Conservation (phyloP, 2,888 invertebrate genomes). For the Apodemia mormo region DNA sequence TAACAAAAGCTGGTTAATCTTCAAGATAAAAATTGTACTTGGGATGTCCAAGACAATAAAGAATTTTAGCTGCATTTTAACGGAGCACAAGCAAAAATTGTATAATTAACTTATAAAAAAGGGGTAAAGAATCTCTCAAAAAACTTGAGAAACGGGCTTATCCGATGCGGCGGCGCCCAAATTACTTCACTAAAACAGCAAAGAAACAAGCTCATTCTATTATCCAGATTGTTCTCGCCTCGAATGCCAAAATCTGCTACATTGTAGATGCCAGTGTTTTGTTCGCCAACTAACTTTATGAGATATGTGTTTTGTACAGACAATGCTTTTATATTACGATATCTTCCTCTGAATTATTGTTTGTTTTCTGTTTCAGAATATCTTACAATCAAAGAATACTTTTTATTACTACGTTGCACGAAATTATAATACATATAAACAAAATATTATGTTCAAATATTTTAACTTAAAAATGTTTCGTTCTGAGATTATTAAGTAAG, state of each 20-base stretch:
- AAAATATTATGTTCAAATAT: too few relatives aligned
- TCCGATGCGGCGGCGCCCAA: slow-evolving; percentile 43
- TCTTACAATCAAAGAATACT: not conserved
- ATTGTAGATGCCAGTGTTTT: slow-evolving; percentile 62
- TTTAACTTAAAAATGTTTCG: too few relatives aligned
- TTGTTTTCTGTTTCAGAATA: slow-evolving; percentile 49
- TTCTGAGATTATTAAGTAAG: too few relatives aligned
- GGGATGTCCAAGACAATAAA: not conserved
- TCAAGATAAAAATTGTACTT: too few relatives aligned
- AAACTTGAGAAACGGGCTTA: not conserved
- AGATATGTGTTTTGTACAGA: slow-evolving; percentile 66
- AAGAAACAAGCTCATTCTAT: slow-evolving; percentile 71
- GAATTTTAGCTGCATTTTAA: not conserved
- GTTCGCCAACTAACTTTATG: slow-evolving; percentile 74
- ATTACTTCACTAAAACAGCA: slow-evolving; percentile 31
- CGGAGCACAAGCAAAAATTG: not conserved
- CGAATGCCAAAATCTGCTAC: slow-evolving; percentile 69
- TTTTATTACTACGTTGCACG: too few relatives aligned
- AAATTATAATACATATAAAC: too few relatives aligned
- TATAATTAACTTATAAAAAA: slow-evolving; percentile 8
- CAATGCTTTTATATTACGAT: slow-evolving; percentile 65
- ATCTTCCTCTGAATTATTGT: slow-evolving; percentile 60
- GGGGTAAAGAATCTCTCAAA: slow-evolving; percentile 5
- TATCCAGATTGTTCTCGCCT: slow-evolving; percentile 77
- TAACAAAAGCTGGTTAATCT: too few relatives aligned